Evolutionary conservation across 2,888 invertebrate genomes (phyloP), one percentile per base, ranked within the genome.

Genomic region (Lochmaea crataegi): DNA sequence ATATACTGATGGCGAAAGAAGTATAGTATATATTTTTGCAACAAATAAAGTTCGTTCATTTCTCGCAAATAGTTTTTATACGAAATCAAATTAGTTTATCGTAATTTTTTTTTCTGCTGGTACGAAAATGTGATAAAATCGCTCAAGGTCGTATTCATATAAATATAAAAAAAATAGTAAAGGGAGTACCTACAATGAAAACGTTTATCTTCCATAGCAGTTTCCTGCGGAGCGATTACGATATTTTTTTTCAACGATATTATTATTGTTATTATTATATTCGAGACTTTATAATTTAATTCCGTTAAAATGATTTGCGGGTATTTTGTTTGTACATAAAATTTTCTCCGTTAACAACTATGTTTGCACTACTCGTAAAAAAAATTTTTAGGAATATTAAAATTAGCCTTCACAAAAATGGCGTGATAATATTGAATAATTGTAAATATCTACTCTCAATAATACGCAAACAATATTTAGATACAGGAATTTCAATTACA

Each of bases 181-280:
- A 68, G 68, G 16, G 68, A 68, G 42, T 68, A 68, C 68, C 68
- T 68, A 58, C 58, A 68, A 68, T 58, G 56, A 67, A 61, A 58
- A 38, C 51, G 60, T 58, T 58, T 68, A 68, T 68, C 68, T 68
- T 60, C 26, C 48, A 57, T 48, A 45, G 58, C 58, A 68, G 68
- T 68, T 68, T 68, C 68, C 68, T 68, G 68, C 38, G 51, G 51
- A 68, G 60, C 16, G 48, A 66, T 68, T 58, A 58, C 42, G 57
- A 67, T 60, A 66, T 11, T 60, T 53, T 57, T 58, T 58, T 32
- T 14, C 14, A 58, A 32, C n/a, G 32, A 58, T n/a, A n/a, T n/a
- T n/a, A n/a, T 56, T 18, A 38, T 38, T 38, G 32, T 38, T 26
- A 57, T 57, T 57, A 18, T 18, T 22, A 26, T 57, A 26, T 11